Evolutionary conservation across 2,888 invertebrate genomes (phyloP), one percentile per base, ranked within the genome.

Genomic region (Lochmaea capreae): DNA sequence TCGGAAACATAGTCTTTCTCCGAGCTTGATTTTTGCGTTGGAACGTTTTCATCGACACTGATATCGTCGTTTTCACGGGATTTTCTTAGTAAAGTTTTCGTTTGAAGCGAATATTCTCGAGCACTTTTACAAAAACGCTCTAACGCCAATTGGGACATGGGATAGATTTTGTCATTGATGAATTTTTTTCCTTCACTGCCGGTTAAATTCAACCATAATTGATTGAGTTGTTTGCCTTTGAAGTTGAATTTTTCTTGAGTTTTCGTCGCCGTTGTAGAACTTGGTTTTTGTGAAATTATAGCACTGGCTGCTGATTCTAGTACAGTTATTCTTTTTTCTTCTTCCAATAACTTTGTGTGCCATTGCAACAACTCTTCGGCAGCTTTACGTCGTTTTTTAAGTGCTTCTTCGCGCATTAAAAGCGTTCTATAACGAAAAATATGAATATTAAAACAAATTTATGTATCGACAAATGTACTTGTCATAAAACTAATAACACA

Each of bases 301-400:
- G 81, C 80, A 66, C 81, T 86, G 16, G 86, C 86, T n/a, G 86
- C 85, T 76, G 83, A 83, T 83, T 90, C 90, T 80, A 90, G 83
- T 80, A 88, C 87, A 65, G 85, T 81, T 49, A 90, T 88, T 79
- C 88, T 88, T 70, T 86, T 86, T 83, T 90, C 90, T 84, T 90
- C 90, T 76, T 88, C 87, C 78, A 89, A 85, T 42, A 90, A 84
- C 70, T 88, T 87, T 77, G 88, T 88, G 84, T 90, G 89, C 89
- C 89, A 90, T 86, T 88, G 85, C 78, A 90, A 81, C 68, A 90
- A 81, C 75, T 88, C 88, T 82, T 90, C 89, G 52, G 89, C 89
- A 78, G 87, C 87, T 80, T 88, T 85, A 66, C 88, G 85, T 26
- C 89, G 86, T 78, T 87, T 86, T 70, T 86, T 84, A 68, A 90